Evolutionary conservation across 2,113 vertebrate species (phyloP), one percentile per base, ranked within the genome.

Genomic region (Poicephalus meyeri): DNA sequence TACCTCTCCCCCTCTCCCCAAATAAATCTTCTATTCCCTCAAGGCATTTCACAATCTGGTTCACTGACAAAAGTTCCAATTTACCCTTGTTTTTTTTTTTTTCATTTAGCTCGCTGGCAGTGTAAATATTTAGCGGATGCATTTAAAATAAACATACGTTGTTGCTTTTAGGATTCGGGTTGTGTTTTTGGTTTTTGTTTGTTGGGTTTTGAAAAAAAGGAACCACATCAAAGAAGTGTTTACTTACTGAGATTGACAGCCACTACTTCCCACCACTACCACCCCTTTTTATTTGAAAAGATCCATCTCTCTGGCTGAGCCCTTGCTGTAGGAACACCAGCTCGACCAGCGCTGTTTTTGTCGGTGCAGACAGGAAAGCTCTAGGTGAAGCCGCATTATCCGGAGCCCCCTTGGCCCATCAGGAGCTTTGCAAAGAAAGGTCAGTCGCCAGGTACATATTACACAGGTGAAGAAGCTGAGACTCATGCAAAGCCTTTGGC

Each of bases 41-140:
- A 74, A 94, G 93, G 95, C 94, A 88, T 95, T 96, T 93, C 90
- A 93, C 93, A 95, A 90, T 92, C 95, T 96, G 94, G 81, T 96
- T 96, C 86, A 56, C 86, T 93, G 94, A 95, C 83, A 95, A 91
- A 94, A 96, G 82, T 97, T 97, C 86, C 71, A 88, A 86, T 89
- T 91, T 91, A 64, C 86, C 46, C 12, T 53, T 70, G 72, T 74
- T 71, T 63, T 74, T 78, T 70, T 60, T 80, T 56, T 56, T 31
- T 56, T 20, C 46, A 44, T 91, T 89, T 55, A 77, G 77, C 69
- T 88, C 78, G 77, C 85, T 95, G 64, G 60, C 69, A 90, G 55
- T 93, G 86, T 95, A 93, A 96, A 94, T 97, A 92, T 97, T 97
- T 96, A 92, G 87, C 61, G 68, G 90, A 92, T 95, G 88, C 83